Evolutionary conservation across 2,888 invertebrate genomes (phyloP), one percentile per base, ranked within the genome.

Genomic region (Gryllus longicercus): DNA sequence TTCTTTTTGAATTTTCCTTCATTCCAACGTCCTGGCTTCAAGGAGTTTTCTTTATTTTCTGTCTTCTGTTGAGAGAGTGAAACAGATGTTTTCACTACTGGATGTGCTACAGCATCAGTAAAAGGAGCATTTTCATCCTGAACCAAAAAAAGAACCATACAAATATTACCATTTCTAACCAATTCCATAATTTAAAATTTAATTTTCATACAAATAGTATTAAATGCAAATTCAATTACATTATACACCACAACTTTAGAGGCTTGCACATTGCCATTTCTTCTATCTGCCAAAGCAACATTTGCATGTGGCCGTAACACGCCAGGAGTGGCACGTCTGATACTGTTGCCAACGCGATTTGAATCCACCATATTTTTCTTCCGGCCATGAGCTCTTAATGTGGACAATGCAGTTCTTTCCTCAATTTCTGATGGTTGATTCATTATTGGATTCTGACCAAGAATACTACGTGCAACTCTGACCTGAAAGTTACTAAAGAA

Each of bases 371-470:
- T 90, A 81, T 87, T 87, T 77, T 90, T 89, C 51, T 92, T 89
- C 79, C 87, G 87, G 82, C 92, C 92, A 83, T 92, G 92, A 0
- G 93, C 91, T 83, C 91, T 91, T 76, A 96, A 87, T 2, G 93
- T 93, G 79, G 94, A 94, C 80, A 96, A 88, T 12, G 94, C 95
- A 85, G 92, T 90, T 80, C 96, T 90, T 79, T 94, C 93, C 84
- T 94, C 93, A 38, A 91, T 89, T 80, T 96, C 90, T 79, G 94
- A 93, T 84, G 94, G 93, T 38, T 11, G 63, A 63, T 91, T 89
- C 82, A 85, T 85, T 78, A 89, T 88, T 63, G 90, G 88, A 14
- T 85, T 91, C 84, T 93, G 93, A 85, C 90, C 92, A 79, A 93
- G 87, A 88, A 92, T 90, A 87, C 92, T 89, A 85, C 92, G 90